Conservation (phyloP, 2,888 invertebrate species). For the Drymonia ruficornis region DNA sequence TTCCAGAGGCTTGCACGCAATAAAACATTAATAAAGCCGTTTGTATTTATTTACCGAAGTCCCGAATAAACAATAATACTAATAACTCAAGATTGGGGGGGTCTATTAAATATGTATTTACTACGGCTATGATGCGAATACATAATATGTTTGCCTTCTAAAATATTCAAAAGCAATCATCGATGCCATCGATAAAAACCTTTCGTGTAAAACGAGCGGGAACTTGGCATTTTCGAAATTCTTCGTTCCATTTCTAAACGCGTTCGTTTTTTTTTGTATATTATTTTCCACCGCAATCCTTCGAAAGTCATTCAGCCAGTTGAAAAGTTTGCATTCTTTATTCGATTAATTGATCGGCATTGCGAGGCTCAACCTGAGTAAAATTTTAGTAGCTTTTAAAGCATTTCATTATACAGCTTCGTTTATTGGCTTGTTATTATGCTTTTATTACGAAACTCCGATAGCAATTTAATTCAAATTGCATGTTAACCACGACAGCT, state of each 20-base stretch:
- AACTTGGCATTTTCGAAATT: slow-evolving; percentile 54
- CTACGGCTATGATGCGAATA: slow-evolving; percentile 52
- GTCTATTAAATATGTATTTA: slow-evolving; percentile 46
- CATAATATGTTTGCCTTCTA: slow-evolving; percentile 54
- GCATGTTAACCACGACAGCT: slow-evolving; percentile 1
- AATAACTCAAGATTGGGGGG: slow-evolving; percentile 46
- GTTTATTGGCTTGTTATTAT: neutral
- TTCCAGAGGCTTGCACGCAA: slow-evolving; percentile 9
- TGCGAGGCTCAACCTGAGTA: slow-evolving; percentile 10
- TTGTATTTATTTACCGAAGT: slow-evolving; percentile 31
- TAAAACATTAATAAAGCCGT: slow-evolving; percentile 20
- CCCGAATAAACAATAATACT: slow-evolving; percentile 47
- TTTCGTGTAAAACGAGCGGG: slow-evolving; percentile 54
- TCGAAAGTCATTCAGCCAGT: slow-evolving; percentile 47
- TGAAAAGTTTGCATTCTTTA: slow-evolving; percentile 52
- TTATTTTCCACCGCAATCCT: slow-evolving; percentile 25
- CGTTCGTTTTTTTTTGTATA: slow-evolving; percentile 22
- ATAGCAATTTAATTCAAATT: neutral
- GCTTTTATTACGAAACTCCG: neutral
- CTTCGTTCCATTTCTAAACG: slow-evolving; percentile 51
- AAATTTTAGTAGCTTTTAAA: neutral
- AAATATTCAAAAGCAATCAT: slow-evolving; percentile 66
- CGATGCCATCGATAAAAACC: slow-evolving; percentile 53
- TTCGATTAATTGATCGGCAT: slow-evolving; percentile 43
- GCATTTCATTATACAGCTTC: slow-evolving; percentile 10